Evolutionary conservation across 1,140 invertebrate genomes (phyloP), one percentile per base, ranked within the genome.

Genomic region (Drosophila suzukii): DNA sequence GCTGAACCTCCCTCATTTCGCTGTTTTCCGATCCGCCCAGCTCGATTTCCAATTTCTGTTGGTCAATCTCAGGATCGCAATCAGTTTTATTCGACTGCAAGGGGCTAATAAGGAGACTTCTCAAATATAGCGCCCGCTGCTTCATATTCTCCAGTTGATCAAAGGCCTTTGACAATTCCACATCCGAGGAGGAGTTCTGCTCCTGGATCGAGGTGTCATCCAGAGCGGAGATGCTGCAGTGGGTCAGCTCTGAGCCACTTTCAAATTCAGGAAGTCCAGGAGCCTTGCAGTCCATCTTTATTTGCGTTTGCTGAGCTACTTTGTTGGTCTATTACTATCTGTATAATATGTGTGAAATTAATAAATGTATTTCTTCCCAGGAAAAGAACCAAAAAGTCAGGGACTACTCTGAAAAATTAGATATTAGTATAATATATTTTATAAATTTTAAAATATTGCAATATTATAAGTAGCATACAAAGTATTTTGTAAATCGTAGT

Each of bases 61-160:
- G 27, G 12, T 51, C n/a, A 12, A 7, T 11, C 3, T 51, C 49
- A 11, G 7, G 6, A 2, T 13, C 3, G 0, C 39, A 24, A 2
- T 49, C 30, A 1, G 0, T 10, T 36, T 15, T 3, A 11, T 6
- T 17, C n/a, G 10, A 4, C 2, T 57, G n/a, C 5, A 43, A n/a
- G 4, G 13, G 30, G 5, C 8, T 12, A 1, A 75, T 20, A 1
- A 75, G n/a, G 0, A 30, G 10, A 4, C 39, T 36, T 4, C 27
- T 41, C 27, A 75, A 11, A 13, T 74, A 10, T 12, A 74, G 13
- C 2, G 47, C 53, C 3, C 60, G 53, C 49, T 74, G 62, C 34
- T 57, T 76, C 62, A 68, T 68, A 12, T 30, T 17, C 44, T 77
- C 73, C 32, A 77, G 56, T 12, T 68, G 15, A 5, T 67, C 39